Percentiles rank a stretch among this genome's conserved stretches.
These are phyloP conservation scores for Sogatella furcifera DNA, from an alignment of 1,140 invertebrate species.

Conservation along the genomic window DNA sequence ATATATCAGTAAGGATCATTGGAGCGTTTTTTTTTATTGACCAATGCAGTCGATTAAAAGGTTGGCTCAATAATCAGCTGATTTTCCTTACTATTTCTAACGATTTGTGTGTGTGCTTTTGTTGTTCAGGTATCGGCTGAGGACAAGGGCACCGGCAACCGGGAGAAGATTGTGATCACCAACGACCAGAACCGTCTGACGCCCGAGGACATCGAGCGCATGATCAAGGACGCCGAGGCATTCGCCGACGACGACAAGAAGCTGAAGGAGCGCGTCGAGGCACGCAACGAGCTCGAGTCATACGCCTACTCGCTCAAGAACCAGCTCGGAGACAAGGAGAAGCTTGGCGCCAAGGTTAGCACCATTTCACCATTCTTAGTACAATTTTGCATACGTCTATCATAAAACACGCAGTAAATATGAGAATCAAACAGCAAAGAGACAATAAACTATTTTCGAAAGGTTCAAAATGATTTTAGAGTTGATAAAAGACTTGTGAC, in stretches of 20 bases:
- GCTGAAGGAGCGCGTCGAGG: conserved; percentile 92
- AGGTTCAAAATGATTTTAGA: no score
- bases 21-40: no score
- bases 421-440: no score
- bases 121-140: conserved; percentile 93
- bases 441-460: no score
- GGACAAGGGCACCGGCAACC: conserved; percentile 96
- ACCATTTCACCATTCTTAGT: no score
- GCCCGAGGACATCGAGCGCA: conserved; percentile 95
- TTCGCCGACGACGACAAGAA: conserved; percentile 98
- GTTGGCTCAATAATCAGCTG: background rate
- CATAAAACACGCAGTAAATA: no score
- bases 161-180: conserved; percentile 97
- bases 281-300: conserved; percentile 90
- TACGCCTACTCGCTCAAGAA: conserved; percentile 98
- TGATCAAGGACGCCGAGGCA: conserved; percentile 98
- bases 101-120: conserved; percentile 14
- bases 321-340: conserved; percentile 95
- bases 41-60: no score
- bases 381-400: no score
- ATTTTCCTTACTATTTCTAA: no score
- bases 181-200: conserved; percentile 95
- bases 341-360: conserved; percentile 81
- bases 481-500: no score
- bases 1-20: no score